phyloP scores from a whole-genome alignment of 1,140 invertebrate species.

The Tribolium madens region DNA sequence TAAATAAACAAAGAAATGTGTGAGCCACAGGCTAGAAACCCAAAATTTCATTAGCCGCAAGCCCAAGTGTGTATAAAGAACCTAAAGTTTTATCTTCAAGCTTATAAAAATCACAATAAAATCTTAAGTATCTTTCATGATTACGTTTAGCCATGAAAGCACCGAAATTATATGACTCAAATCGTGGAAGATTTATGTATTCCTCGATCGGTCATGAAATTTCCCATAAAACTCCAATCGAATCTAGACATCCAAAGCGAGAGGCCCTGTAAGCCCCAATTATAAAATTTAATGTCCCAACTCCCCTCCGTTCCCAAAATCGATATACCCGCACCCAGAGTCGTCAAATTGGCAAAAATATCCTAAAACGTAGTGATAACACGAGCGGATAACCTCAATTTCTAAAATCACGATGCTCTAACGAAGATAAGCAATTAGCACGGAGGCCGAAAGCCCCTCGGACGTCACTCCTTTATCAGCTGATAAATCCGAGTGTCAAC shows the following conservation, averaged over 20 bases:
- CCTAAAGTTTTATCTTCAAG: no score
- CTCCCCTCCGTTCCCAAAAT: constrained; percentile 11
- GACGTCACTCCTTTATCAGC: constrained; percentile 50
- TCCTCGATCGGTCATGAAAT: not conserved
- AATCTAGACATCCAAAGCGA: not conserved
- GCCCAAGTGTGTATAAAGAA: no score
- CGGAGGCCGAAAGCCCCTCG: not conserved
- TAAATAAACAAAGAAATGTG: no score
- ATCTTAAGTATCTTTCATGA: no score
- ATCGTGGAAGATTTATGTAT: not conserved
- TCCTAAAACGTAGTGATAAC: not conserved
- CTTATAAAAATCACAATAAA: no score
- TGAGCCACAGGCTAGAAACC: no score
- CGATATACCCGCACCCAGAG: constrained; percentile 3
- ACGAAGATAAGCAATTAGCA: constrained; percentile 12
- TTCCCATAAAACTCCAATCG: not conserved
- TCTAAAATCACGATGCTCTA: not conserved
- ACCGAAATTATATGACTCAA: not conserved
- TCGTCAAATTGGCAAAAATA: not conserved
- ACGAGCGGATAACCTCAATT: constrained; percentile 28
- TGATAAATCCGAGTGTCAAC: constrained; percentile 64
- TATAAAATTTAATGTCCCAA: constrained; percentile 3
- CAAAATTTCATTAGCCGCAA: no score
- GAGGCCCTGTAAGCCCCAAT: not conserved
- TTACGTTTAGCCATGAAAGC: no score